Evolutionary conservation across 2,888 invertebrate genomes (phyloP).

Genomic region (Cerastis rubricosa): DNA sequence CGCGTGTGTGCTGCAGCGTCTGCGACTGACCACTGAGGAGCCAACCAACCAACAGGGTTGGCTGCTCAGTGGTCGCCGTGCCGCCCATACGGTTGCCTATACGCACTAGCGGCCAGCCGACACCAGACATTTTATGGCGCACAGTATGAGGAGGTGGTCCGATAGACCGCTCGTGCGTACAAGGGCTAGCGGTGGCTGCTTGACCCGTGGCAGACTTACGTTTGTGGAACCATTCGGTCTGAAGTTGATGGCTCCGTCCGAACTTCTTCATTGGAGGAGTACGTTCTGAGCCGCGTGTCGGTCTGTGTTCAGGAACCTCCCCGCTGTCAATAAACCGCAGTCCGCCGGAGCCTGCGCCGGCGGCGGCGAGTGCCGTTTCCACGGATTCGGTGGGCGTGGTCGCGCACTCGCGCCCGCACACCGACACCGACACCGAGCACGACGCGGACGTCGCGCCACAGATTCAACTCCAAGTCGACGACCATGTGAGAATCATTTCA

Average conservation of each 20-base stretch:
- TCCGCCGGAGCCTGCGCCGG: constrained; percentile 30
- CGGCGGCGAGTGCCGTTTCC: constrained; percentile 76
- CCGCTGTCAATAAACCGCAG: constrained; percentile 70
- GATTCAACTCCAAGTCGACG: constrained; percentile 78
- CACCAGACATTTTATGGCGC: not conserved
- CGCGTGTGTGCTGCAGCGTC: not conserved
- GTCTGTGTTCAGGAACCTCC: constrained; percentile 68
- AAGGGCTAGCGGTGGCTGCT: not conserved
- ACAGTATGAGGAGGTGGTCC: no score
- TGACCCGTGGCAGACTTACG: not conserved
- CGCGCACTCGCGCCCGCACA: constrained; percentile 70
- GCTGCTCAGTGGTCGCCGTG: no score
- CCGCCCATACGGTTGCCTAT: not conserved
- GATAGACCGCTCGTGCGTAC: not conserved
- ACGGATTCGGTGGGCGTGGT: constrained; percentile 85
- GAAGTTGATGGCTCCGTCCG: not conserved
- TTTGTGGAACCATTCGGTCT: no score
- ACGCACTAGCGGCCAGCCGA: not conserved
- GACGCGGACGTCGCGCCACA: constrained; percentile 70
- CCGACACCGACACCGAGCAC: constrained; percentile 71
- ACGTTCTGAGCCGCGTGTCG: not conserved
- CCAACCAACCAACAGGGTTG: not conserved
- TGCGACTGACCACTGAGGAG: not conserved
- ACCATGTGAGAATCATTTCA: constrained; percentile 68
- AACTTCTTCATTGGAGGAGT: not conserved